Evolutionary conservation across 2,888 invertebrate genomes (phyloP), one percentile per base, ranked within the genome.

Genomic region (Xiphydria camelus): DNA sequence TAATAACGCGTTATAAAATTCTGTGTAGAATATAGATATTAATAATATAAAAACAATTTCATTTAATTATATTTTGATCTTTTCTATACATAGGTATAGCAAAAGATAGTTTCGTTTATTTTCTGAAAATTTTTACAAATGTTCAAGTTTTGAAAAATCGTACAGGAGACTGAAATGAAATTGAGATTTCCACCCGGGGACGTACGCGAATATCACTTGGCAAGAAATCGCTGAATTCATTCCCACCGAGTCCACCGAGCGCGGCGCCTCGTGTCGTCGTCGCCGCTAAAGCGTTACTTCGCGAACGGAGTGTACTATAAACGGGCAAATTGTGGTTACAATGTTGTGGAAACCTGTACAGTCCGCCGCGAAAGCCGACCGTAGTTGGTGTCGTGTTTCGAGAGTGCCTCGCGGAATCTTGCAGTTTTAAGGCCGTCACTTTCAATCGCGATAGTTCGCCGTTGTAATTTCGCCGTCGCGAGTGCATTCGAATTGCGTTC

Each of bases 301-400:
- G 34, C 36, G 36, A 18, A 3, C 40, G 15, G 57, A 55, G 47
- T 58, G 56, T 57, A 60, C 53, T 45, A 33, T 56, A 61, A 62
- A 58, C 50, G 49, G 54, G 59, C 61, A 68, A 65, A 67, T 65
- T 62, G 59, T 56, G 51, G 53, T 51, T 61, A 66, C 63, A 68
- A 65, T 67, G 64, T 69, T 62, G 66, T 58, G 47, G 26, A 53
- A 49, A 56, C 58, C 45, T 43, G 62, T 68, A 68, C 62, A 65
- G 59, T 58, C 60, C 6, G 29, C 5, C 10, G 12, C 25, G 54
- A 57, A 34, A 62, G 42, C 18, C 36, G 36, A 23, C 37, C 19
- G 12, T 32, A 29, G 26, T 5, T 26, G 38, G 45, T 52, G 52
- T 63, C 50, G 47, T 60, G 58, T 63, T 61, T 55, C 57, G 22